Conservation (phyloP, 2,113 vertebrate species). For the Centropus bengalensis region DNA sequence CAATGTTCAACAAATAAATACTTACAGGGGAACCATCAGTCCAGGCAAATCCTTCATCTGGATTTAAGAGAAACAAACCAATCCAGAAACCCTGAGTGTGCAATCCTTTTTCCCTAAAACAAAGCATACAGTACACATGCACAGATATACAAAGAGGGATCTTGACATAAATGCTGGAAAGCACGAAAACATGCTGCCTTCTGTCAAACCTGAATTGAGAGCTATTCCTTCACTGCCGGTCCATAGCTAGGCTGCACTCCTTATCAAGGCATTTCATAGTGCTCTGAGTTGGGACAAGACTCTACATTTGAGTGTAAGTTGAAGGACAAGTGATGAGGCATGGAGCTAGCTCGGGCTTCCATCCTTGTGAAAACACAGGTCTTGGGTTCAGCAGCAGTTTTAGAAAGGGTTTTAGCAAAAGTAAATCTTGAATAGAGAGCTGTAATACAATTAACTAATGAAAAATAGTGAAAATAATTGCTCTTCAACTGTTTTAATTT, state of each 20-base stretch:
- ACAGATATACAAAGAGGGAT: not conserved
- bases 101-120: conserved; percentile 47
- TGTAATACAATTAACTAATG: not conserved
- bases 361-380: not conserved
- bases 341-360: not conserved
- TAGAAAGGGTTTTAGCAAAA: not conserved
- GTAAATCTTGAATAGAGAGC: not conserved
- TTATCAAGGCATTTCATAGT: too few species aligned
- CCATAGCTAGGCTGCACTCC: not conserved
- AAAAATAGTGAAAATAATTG: not conserved
- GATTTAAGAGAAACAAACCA: conserved; percentile 77
- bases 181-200: not conserved
- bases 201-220: not conserved
- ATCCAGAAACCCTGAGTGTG: conserved; percentile 81
- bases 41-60: conserved; percentile 84
- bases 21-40: conserved; percentile 86
- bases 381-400: not conserved
- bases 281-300: not conserved
- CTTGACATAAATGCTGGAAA: not conserved
- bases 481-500: not conserved
- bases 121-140: not conserved
- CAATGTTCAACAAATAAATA: conserved; percentile 28
- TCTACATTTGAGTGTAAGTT: not conserved
- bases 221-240: not conserved
- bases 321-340: not conserved